Conservation (phyloP, 2,888 invertebrate species). For the Cistogaster globosa region DNA sequence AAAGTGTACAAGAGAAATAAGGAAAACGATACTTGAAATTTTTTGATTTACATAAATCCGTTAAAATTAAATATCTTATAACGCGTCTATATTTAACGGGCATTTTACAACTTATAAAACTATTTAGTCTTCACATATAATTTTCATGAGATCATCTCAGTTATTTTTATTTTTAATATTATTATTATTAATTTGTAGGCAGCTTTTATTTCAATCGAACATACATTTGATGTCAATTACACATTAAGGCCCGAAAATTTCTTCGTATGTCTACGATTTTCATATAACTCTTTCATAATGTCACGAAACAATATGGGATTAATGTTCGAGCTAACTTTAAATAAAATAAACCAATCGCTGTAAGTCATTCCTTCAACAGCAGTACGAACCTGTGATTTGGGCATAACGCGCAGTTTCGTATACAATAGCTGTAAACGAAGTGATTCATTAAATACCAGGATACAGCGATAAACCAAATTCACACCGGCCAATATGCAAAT, state of each 20-base stretch:
- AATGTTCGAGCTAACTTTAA: constrained; percentile 90
- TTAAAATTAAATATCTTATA: constrained; percentile 21
- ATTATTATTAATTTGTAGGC: constrained; percentile 11
- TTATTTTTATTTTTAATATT: no score
- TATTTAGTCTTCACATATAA: constrained; percentile 40
- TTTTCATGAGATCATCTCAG: constrained; percentile 23
- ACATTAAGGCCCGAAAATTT: constrained; percentile 44
- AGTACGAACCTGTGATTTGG: constrained; percentile 73
- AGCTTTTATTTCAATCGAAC: neutral
- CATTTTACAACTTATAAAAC: constrained; percentile 61
- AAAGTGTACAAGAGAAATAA: constrained; percentile 25
- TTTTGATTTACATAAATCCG: constrained; percentile 12
- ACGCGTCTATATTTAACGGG: constrained; percentile 32
- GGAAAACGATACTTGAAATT: neutral
- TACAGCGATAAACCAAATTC: constrained; percentile 87
- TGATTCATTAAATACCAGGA: constrained; percentile 84
- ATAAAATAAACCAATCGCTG: constrained; percentile 91
- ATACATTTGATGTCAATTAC: constrained; percentile 28
- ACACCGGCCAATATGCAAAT: constrained; percentile 86
- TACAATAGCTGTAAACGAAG: constrained; percentile 78
- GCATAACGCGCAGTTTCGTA: constrained; percentile 76
- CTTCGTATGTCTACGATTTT: constrained; percentile 66
- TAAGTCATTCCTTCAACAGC: constrained; percentile 82
- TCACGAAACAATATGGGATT: constrained; percentile 88
- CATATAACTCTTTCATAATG: constrained; percentile 84